Evolutionary conservation across 1,140 invertebrate species (phyloP), one percentile per base, ranked within the genome.

Genomic region (Drosophila subpulchrella): DNA sequence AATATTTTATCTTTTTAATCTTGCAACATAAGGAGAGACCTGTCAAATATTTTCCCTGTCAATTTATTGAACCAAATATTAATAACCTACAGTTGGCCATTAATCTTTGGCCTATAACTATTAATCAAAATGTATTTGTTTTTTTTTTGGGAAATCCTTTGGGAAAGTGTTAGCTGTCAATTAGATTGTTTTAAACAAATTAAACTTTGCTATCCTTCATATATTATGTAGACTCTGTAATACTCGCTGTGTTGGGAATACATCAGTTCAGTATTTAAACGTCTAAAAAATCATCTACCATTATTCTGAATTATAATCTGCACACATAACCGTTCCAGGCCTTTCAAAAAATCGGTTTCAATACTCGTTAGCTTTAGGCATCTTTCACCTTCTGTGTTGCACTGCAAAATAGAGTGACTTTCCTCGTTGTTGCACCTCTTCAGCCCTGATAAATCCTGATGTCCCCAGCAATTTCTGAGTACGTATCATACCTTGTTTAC

Each of bases 401-500:
- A 65, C 4, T 66, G 46, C 8, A 10, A 42, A 42, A 34, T 34
- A 36, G 27, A 32, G 7, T 53, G 65, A 66, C 61, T 34, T 51
- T 38, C 47, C 15, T 20, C 59, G 15, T 62, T 13, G 27, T 24
- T 34, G 55, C 60, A 63, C 38, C 55, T 63, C 60, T 63, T 63
- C 44, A 39, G 42, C 20, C 30, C 30, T 6, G 11, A 6, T 32
- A 38, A 58, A 38, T 41, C 34, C 13, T 15, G 50, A 39, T 70
- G 65, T 48, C 34, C 56, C 34, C 30, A 56, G 20, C 68, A 58
- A 57, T 63, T 59, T 39, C 17, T 51, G 27, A 44, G 39, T 41
- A 46, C 20, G 63, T 38, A 77, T 62, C 56, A 77, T 44, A 38
- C 17, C 50, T 71, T 68, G 65, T 72, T 72, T 72, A 50, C 63